Percentiles rank a stretch among this genome's conserved stretches.
Conservation (phyloP, 2,113 vertebrate species). For the Actinemys pallida region DNA sequence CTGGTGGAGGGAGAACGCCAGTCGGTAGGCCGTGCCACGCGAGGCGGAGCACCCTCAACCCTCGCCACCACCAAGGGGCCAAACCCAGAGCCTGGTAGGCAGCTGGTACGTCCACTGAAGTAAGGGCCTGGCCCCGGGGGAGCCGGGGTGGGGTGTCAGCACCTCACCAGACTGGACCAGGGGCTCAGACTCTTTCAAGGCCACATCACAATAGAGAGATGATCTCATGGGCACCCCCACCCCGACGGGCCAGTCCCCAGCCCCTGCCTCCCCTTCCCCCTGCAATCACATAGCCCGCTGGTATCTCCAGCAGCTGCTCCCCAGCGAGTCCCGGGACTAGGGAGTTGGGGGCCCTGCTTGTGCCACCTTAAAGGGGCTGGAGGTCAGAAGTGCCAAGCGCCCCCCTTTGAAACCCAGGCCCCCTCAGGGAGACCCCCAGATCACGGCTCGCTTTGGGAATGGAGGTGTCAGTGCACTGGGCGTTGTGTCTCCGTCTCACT, state of each 20-base stretch:
- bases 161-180: not conserved
- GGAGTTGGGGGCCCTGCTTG: not conserved
- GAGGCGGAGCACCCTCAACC: not conserved
- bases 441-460: not conserved
- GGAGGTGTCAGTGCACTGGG: not conserved
- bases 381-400: not conserved
- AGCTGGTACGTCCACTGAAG: not conserved
- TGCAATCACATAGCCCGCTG: not conserved
- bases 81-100: not conserved
- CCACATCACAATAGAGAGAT: too few species aligned
- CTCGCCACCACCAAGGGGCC: not conserved
- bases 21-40: too few species aligned
- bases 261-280: too few species aligned
- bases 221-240: too few species aligned
- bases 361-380: not conserved
- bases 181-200: too few species aligned
- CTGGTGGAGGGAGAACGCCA: slow-evolving; percentile 20
- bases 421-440: not conserved
- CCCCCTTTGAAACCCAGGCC: not conserved
- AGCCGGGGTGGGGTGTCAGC: not conserved
- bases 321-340: not conserved
- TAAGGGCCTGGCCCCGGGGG: not conserved
- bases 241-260: too few species aligned
- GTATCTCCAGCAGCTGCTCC: not conserved
- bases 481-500: too few species aligned